Conservation (phyloP, 2,888 invertebrate genomes). For the Suillia variegata region DNA sequence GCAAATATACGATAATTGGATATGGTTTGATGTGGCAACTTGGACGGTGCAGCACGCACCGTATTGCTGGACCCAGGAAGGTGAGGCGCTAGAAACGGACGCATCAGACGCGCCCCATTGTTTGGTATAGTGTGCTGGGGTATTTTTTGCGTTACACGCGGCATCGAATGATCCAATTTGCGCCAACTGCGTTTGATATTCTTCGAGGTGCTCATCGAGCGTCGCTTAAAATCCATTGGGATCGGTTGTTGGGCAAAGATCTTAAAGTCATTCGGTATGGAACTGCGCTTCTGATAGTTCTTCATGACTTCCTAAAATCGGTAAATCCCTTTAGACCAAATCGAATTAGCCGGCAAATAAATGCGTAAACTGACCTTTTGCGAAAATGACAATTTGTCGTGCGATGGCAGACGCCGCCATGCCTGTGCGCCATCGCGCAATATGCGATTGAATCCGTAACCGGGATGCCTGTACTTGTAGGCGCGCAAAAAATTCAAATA, state of each 20-base stretch:
- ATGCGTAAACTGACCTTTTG: conserved; percentile 17
- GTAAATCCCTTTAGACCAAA: too few relatives aligned
- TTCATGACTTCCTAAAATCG: conserved; percentile 17
- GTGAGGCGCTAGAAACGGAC: too few relatives aligned
- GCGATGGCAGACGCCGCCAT: conserved; percentile 16
- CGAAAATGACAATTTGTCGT: conserved; percentile 1
- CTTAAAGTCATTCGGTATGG: not conserved
- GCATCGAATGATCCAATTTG: too few relatives aligned
- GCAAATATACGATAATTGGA: too few relatives aligned
- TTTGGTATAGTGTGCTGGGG: too few relatives aligned
- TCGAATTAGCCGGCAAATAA: not conserved
- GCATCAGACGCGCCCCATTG: too few relatives aligned
- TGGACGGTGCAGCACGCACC: too few relatives aligned
- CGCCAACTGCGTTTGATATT: conserved; percentile 20
- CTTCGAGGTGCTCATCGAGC: conserved; percentile 10
- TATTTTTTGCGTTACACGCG: too few relatives aligned
- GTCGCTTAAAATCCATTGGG: conserved; percentile 11
- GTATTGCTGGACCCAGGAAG: too few relatives aligned
- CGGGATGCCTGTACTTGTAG: conserved; percentile 20
- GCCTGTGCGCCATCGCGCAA: conserved; percentile 19
- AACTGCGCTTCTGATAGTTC: not conserved
- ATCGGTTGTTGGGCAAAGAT: conserved; percentile 1
- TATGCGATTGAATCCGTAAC: conserved; percentile 13
- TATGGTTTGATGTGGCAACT: too few relatives aligned
- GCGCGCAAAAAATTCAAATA: conserved; percentile 26